Evolutionary conservation across 2,113 vertebrate species (phyloP).

Genomic region (Suncus etruscus): DNA sequence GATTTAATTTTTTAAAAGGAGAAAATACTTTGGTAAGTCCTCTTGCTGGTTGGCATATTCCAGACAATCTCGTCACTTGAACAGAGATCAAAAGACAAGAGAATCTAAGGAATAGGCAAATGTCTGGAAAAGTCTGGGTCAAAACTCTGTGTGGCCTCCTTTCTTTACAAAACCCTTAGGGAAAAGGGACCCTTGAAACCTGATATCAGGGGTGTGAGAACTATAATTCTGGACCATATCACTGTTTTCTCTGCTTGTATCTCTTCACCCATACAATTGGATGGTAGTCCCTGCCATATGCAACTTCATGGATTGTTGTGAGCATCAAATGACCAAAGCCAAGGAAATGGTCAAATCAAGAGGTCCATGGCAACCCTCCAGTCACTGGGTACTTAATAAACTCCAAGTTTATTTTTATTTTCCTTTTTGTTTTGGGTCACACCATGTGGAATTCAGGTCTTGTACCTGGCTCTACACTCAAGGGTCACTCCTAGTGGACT

Average conservation of each 20-base stretch:
- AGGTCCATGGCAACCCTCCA: too few species aligned
- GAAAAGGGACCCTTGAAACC: not conserved
- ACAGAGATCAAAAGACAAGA: not conserved
- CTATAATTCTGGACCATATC: not conserved
- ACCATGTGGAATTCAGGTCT: too few species aligned
- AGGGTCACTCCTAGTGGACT: too few species aligned
- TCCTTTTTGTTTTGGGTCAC: too few species aligned
- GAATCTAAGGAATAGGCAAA: not conserved
- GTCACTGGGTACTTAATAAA: too few species aligned
- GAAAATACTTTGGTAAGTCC: constrained; percentile 2
- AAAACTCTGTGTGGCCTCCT: not conserved
- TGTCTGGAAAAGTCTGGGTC: not conserved
- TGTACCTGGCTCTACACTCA: too few species aligned
- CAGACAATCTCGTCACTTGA: not conserved
- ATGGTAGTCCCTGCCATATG: not conserved
- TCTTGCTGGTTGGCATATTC: constrained; percentile 41
- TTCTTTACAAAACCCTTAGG: constrained; percentile 35
- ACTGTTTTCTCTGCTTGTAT: not conserved
- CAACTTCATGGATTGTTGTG: too few species aligned
- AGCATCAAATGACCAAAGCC: too few species aligned
- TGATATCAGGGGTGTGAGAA: not conserved
- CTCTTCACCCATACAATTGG: constrained; percentile 32
- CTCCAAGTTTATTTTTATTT: too few species aligned
- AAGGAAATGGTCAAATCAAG: too few species aligned
- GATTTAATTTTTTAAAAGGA: not conserved